These are phyloP conservation scores for Cephus pygmeus DNA, from an alignment of 2,888 invertebrate genomes.

Conservation along the genomic window DNA sequence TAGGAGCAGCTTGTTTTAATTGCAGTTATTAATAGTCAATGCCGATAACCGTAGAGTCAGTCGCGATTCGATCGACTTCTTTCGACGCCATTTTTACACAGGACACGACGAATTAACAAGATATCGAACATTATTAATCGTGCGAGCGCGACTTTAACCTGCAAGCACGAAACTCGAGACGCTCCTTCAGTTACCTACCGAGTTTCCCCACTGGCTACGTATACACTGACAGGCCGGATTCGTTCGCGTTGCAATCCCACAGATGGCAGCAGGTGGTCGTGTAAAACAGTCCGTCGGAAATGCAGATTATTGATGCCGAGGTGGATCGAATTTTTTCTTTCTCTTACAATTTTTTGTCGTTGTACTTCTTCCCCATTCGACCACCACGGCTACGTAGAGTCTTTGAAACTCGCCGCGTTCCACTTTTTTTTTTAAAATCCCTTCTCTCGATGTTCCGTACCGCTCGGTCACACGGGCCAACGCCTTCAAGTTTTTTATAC, in stretches of 20 bases:
- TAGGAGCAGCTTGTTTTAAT: slow-evolving; percentile 37
- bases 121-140: slow-evolving; percentile 1
- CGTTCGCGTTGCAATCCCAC: slow-evolving; percentile 27
- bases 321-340: not conserved
- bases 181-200: not conserved
- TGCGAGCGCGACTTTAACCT: slow-evolving; percentile 12
- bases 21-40: slow-evolving; percentile 37
- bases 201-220: not conserved
- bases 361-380: not conserved
- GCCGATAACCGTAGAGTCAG: slow-evolving; percentile 14
- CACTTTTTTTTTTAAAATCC: not conserved
- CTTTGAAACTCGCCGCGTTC: not conserved
- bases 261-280: slow-evolving; percentile 47
- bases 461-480: not conserved
- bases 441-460: not conserved
- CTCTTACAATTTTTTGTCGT: not conserved
- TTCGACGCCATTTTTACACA: not conserved
- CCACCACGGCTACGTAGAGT: not conserved
- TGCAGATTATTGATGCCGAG: slow-evolving; percentile 39
- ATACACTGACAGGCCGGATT: not conserved
- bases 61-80: slow-evolving; percentile 18
- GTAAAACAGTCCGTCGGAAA: slow-evolving; percentile 31
- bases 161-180: slow-evolving; percentile 11
- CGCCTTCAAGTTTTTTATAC: not conserved
- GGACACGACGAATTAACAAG: slow-evolving; percentile 9